Evolutionary conservation across 2,888 invertebrate genomes (phyloP).

Genomic region (Acrocera orbiculus): DNA sequence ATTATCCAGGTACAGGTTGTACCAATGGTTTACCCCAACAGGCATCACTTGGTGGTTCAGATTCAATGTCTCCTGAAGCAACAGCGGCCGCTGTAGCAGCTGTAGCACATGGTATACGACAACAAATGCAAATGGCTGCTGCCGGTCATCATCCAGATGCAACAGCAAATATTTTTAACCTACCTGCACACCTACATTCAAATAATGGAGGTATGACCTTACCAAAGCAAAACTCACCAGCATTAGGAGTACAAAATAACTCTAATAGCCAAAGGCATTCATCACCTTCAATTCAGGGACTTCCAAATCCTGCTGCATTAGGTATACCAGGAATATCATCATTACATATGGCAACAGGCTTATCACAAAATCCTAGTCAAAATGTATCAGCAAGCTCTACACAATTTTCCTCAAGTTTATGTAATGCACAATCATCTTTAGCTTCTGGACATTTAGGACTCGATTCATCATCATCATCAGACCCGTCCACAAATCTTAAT

Average conservation of each 20-base stretch:
- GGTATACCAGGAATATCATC: conserved; percentile 16
- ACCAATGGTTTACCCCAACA: conserved; percentile 38
- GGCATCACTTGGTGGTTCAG: conserved; percentile 34
- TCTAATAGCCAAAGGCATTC: conserved; percentile 13
- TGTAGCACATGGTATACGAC: conserved; percentile 67
- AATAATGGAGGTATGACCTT: conserved; percentile 16
- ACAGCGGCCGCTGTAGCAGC: conserved; percentile 75
- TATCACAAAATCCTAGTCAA: conserved; percentile 12
- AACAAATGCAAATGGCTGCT: conserved; percentile 59
- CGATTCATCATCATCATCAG: conserved; percentile 9
- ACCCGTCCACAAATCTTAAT: conserved; percentile 10
- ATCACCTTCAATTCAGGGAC: conserved; percentile 10
- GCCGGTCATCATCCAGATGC: conserved; percentile 35
- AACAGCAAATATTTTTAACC: conserved; percentile 34
- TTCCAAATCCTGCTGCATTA: conserved; percentile 18
- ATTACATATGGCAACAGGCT: conserved; percentile 15
- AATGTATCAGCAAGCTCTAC: conserved; percentile 11
- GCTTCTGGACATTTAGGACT: conserved; percentile 10
- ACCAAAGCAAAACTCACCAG: conserved; percentile 32
- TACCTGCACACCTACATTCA: conserved; percentile 22
- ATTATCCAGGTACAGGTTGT: conserved; percentile 39
- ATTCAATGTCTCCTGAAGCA: conserved; percentile 43
- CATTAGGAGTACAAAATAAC: conserved; percentile 24
- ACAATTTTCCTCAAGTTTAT: conserved; percentile 9
- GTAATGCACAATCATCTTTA: conserved; percentile 11